These are phyloP conservation scores for Rhyacophila evoluta DNA, from an alignment of 2,888 invertebrate genomes.

Conservation along the genomic window DNA sequence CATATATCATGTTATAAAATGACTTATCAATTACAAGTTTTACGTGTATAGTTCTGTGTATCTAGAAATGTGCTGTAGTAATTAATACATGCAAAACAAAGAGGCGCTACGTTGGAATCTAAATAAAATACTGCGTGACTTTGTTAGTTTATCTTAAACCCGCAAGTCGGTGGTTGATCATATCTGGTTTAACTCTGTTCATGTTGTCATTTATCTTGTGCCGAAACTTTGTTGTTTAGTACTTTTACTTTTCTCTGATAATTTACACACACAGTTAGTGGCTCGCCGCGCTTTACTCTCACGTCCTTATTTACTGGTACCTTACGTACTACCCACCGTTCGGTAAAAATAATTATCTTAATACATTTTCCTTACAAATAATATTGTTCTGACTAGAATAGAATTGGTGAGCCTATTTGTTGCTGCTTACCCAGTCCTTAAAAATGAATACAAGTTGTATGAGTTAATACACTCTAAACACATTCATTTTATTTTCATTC, in stretches of 20 bases:
- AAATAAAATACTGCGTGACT: too few species aligned
- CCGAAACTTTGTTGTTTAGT: conserved; percentile 45
- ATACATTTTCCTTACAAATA: neutral
- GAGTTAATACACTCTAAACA: too few species aligned
- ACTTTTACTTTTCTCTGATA: conserved; percentile 40
- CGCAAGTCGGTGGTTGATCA: neutral
- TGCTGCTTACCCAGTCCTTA: too few species aligned
- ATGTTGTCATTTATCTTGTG: conserved; percentile 51
- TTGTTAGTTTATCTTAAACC: too few species aligned
- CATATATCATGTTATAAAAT: too few species aligned
- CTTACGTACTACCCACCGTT: neutral
- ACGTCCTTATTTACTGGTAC: conserved; percentile 26
- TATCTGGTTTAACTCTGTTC: neutral
- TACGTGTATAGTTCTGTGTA: too few species aligned
- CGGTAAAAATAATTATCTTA: neutral
- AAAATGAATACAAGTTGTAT: too few species aligned
- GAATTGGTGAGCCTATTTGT: neutral
- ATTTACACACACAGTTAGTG: conserved; percentile 32
- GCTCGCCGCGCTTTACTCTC: conserved; percentile 32
- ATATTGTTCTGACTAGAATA: neutral
- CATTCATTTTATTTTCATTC: too few species aligned
- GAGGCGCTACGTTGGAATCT: too few species aligned
- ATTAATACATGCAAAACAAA: too few species aligned
- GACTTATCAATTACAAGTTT: too few species aligned
- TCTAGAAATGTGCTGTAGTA: too few species aligned